Percentiles rank a stretch among this genome's conserved stretches.
Conservation (phyloP, 2,888 invertebrate genomes). For the Alentia gelatinosa region DNA sequence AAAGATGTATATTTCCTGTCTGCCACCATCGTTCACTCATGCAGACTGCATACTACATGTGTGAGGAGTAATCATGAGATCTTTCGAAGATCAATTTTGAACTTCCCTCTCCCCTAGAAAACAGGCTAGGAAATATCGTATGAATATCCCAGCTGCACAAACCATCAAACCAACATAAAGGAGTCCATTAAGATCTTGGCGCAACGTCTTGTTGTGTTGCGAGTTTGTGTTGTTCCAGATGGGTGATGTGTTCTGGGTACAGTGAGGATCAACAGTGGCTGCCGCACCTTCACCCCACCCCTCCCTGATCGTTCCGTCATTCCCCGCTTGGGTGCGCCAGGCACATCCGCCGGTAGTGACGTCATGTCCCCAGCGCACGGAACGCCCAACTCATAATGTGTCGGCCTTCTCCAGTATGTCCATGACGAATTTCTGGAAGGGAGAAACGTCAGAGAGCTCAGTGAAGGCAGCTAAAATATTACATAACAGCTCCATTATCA, state of each 20-base stretch:
- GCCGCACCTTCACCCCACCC: background rate
- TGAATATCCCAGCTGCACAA: background rate
- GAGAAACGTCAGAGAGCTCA: background rate
- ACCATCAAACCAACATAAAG: background rate
- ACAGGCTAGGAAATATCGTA: background rate
- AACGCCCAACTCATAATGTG: conserved; percentile 44
- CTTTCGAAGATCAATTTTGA: background rate
- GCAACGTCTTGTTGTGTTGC: too few relatives aligned
- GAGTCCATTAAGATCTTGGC: background rate
- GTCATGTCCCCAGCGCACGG: background rate
- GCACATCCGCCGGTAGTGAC: conserved; percentile 26
- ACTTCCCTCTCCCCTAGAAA: background rate
- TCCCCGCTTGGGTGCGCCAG: background rate
- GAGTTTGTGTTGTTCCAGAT: background rate
- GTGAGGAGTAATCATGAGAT: background rate
- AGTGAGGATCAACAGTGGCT: background rate
- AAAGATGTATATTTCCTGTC: too few relatives aligned
- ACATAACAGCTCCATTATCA: background rate
- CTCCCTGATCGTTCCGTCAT: conserved; percentile 46
- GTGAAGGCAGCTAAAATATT: background rate
- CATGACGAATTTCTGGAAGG: conserved; percentile 53
- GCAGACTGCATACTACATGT: background rate
- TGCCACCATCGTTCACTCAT: too few relatives aligned
- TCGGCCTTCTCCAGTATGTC: conserved; percentile 51
- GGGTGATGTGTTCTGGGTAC: background rate